Conservation (phyloP, 1,140 invertebrate species). For the Pseudomyrmex gracilis region DNA sequence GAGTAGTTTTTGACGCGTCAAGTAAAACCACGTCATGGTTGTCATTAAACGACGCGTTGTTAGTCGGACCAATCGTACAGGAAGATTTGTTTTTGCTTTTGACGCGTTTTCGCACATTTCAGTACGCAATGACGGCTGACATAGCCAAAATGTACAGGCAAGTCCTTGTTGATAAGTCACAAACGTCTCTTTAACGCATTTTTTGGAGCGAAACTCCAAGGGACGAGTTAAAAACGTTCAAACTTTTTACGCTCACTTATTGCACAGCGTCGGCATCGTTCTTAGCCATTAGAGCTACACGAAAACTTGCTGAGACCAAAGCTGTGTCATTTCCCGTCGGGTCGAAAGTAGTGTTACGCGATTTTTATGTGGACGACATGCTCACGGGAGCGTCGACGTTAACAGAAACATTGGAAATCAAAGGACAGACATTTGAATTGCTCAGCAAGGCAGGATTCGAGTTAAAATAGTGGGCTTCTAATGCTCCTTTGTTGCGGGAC, state of each 20-base stretch:
- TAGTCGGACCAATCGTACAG: conserved; percentile 12
- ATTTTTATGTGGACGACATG: conserved; percentile 73
- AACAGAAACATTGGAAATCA: conserved; percentile 18
- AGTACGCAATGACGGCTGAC: conserved; percentile 49
- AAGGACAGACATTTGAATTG: conserved; percentile 23
- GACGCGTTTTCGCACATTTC: conserved; percentile 28
- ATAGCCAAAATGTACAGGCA: conserved; percentile 15
- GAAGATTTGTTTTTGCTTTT: conserved; percentile 52
- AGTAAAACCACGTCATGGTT: background rate
- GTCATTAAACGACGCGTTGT: conserved; percentile 1
- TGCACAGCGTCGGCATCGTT: background rate
- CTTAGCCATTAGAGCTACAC: background rate
- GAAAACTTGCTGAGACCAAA: background rate
- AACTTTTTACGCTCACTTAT: background rate
- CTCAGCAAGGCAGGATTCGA: conserved; percentile 53
- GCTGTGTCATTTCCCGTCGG: conserved; percentile 15
- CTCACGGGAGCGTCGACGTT: conserved; percentile 64
- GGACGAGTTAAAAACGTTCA: background rate
- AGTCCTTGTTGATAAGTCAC: background rate
- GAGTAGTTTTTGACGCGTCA: background rate
- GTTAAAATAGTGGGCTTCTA: conserved; percentile 63
- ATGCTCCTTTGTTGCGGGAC: background rate
- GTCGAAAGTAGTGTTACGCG: background rate
- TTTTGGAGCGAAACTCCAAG: background rate
- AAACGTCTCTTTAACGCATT: background rate